phyloP scores from a whole-genome alignment of 2,113 vertebrate species.

The Miniopterus natalensis region DNA sequence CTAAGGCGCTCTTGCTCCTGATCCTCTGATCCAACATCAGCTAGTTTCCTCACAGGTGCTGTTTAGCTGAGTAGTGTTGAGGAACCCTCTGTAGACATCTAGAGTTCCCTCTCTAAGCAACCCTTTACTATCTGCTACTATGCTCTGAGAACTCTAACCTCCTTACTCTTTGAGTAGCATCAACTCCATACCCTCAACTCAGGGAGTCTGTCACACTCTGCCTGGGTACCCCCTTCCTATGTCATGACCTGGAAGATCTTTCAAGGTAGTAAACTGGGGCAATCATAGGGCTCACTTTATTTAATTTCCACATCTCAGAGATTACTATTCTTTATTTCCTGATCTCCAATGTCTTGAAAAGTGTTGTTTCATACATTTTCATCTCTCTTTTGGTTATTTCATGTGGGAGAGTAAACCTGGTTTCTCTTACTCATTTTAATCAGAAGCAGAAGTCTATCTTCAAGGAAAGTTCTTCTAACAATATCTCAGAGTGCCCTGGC shows the following conservation, averaged over 20 bases:
- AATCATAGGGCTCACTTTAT: not conserved
- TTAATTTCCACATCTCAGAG: not conserved
- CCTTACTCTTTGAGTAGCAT: not conserved
- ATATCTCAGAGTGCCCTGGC: too few relatives aligned
- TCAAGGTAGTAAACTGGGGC: not conserved
- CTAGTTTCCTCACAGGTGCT: not conserved
- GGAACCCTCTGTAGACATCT: not conserved
- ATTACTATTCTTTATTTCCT: not conserved
- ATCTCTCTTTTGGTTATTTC: not conserved
- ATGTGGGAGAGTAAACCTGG: not conserved
- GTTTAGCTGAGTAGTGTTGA: not conserved
- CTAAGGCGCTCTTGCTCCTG: not conserved
- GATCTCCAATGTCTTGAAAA: not conserved
- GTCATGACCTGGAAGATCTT: not conserved
- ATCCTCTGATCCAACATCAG: not conserved
- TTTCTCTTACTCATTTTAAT: conserved; percentile 15
- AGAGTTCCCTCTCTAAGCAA: not conserved
- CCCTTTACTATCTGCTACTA: not conserved
- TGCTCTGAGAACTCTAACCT: not conserved
- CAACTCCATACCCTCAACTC: not conserved
- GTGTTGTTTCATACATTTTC: not conserved
- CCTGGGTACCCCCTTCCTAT: not conserved
- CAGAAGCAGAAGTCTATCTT: not conserved
- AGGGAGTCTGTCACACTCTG: not conserved
- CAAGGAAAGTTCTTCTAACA: conserved; percentile 2